These are phyloP conservation scores for Galaxea fascicularis DNA, from an alignment of 92 coral and sea anemone genomes.

Conservation along the genomic window DNA sequence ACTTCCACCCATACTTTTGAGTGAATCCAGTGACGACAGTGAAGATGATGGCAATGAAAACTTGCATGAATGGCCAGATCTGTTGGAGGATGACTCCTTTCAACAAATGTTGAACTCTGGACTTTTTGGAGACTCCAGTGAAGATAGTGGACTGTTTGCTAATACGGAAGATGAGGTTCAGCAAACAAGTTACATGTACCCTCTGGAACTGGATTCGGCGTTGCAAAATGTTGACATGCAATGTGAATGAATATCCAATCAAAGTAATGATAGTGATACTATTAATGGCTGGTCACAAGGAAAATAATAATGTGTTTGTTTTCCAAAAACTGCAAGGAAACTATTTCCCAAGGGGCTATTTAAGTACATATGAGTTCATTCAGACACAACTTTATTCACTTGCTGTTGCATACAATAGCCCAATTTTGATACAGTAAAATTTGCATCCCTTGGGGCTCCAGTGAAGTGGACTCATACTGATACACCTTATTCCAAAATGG, in stretches of 20 bases:
- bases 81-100: constrained; percentile 44
- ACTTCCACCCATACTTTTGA: constrained; percentile 33
- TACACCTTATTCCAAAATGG: no score
- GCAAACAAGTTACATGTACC: constrained; percentile 42
- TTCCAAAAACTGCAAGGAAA: background rate
- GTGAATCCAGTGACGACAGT: constrained; percentile 43
- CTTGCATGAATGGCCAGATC: constrained; percentile 24
- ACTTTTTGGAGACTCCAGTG: constrained; percentile 30
- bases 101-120: constrained; percentile 29
- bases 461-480: no score
- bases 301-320: background rate
- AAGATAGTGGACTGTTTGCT: constrained; percentile 24
- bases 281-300: background rate
- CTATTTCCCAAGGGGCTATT: background rate
- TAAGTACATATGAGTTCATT: background rate
- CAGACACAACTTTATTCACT: background rate
- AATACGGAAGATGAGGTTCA: constrained; percentile 27
- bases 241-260: background rate
- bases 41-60: constrained; percentile 26
- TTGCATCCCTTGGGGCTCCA: no score
- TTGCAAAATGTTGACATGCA: constrained; percentile 26
- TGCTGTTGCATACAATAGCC: background rate
- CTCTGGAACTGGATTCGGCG: constrained; percentile 23
- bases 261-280: background rate
- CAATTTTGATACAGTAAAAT: no score